Base-by-base conservation (phyloP, 2,888 invertebrate species). In the Thecocarcelia acutangulata region DNA sequence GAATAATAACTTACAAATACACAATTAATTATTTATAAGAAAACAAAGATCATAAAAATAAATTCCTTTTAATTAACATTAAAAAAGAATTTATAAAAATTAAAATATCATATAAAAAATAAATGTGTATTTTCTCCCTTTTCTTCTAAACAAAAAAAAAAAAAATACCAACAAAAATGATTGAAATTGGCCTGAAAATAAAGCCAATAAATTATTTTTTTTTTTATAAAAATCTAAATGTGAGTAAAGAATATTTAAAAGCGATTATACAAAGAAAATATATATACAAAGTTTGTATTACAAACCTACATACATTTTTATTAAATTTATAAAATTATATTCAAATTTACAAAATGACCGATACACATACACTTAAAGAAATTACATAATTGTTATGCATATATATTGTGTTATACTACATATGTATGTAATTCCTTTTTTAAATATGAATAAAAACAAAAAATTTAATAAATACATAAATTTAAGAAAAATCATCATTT, bases 221-320 rank as follows among this genome's bases (percentile, higher is more conserved):
- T 80, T 83, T 84, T 84, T 84, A 56, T 69, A 83, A 19, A 64
- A 76, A 83, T 84, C 84, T 85, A 81, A 79, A 84, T 85, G 84
- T 84, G 83, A 83, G 76, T 52, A 77, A 74, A 61, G 69, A 69
- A 21, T 61, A 58, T 33, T 33, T 1, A 82, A 70, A 69, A 24
- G 44, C n/a, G 44, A 63, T 63, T 78, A 76, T 74, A 66, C 44
- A 72, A 40, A 68, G 42, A 50, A 4, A 48, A 59, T 63, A 61
- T 76, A 63, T 69, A 59, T 6, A 28, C 8, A 64, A 78, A 75
- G 33, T 33, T 33, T 33, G 33, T 33, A 33, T 8, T 33, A 33
- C 33, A 33, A 33, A 33, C 33, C 33, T 1, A 33, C 5, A 8
- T 33, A 33, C 33, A 33, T 33, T 81, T 50, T 78, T 48, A 74